Evolutionary conservation across 2,113 vertebrate genomes (phyloP), one percentile per base, ranked within the genome.

Genomic region (Heterotilapia buettikoferi): DNA sequence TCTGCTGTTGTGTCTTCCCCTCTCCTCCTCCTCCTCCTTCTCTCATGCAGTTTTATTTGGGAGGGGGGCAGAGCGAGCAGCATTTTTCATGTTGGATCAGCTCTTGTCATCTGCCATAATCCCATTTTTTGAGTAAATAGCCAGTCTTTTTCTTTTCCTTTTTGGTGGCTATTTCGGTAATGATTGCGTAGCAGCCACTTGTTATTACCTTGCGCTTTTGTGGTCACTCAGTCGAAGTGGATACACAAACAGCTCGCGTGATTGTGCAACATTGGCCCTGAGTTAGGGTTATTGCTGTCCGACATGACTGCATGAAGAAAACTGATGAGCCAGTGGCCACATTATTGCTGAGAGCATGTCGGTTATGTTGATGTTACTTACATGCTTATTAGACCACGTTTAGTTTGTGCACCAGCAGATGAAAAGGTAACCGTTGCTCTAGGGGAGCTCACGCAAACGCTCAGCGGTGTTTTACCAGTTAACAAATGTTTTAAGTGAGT

Each of bases 1-100:
- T 96, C 88, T 66, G 84, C 88, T 96, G 95, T 96, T 96, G 7
- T 96, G 96, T 96, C 96, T 96, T 85, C 85, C 38, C 86, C 57
- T 50, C 53, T 84, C 80, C 61, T 80, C 40, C 85, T 80, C 40
- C 85, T 18, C 87, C 85, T 63, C 52, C 63, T 87, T 56, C 61
- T 83, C 57, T 4, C 80, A 66, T 88, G 57, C 89, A 91, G 54
- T 84, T 38, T 84, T 81, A 86, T 89, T 82, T 82, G 68, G 50
- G 86, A 1, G 8, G 57, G 7, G 53, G 86, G 47, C 63, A 81
- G 38, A 66, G 40, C 24, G 24, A 88, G 14, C 24, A 56, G 24
- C 85, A 83, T 92, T 84, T 89, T 90, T 92, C 85, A 66, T 50
- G 19, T 26, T n/a, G 50, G 66, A 71, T 87, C 86, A 85, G 47